Evolutionary conservation across 2,888 invertebrate genomes (phyloP), one percentile per base, ranked within the genome.

Genomic region (Glomeris marginata): DNA sequence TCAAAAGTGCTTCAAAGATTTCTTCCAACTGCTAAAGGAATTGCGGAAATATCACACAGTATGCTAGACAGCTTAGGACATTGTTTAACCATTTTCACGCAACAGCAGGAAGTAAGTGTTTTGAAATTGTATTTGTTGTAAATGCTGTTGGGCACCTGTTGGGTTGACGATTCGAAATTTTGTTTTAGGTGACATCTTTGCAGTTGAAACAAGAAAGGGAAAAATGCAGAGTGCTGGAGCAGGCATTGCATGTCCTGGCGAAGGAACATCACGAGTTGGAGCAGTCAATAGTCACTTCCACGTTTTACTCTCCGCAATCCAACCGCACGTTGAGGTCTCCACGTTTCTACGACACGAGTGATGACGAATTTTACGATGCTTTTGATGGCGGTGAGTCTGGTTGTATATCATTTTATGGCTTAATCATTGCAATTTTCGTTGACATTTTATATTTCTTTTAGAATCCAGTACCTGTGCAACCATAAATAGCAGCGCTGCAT

Each of bases 191-290:
- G 20, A 59, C 69, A 51, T 63, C 65, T 48, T 53, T 67, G 8
- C 67, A 70, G 54, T 57, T 72, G 48, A 64, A 67, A 51, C 69
- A 72, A 54, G 70, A 69, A 56, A 63, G 63, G 55, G 80, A 80
- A 62, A 73, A 77, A 41, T 76, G 77, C 55, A 67, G 80, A 2
- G 77, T 80, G 6, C 61, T 80, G 8, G 78, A 80, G 61, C 78
- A 80, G 59, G 76, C 79, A 0, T 60, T 80, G 5, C 77, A 77
- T 16, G 78, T 78, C 1, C 62, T 80, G 34, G 80, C 80, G 1
- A 68, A 76, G 38, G 78, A 80, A 49, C 79, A 80, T 57, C 78
- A 78, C 63, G 77, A 75, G 11, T 63, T 80, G 1, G 80, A 80
- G 58, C 74, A 76, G 67, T 77, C 78, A 0, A 73, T 78, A 4